These are phyloP conservation scores for Oeneis ivallda DNA, from an alignment of 2,888 invertebrate genomes.

Conservation along the genomic window DNA sequence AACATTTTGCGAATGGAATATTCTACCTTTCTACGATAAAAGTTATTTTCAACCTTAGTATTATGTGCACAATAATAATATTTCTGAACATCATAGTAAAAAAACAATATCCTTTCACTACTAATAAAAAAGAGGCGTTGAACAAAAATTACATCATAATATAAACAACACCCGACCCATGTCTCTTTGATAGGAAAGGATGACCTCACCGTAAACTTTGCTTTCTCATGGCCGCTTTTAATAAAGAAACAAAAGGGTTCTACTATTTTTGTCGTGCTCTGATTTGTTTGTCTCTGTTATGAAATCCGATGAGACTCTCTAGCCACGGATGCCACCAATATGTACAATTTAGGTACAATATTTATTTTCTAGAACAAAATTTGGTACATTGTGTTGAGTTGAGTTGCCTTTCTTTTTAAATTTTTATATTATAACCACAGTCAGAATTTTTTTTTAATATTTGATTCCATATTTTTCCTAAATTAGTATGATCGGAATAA, in stretches of 20 bases:
- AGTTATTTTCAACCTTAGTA: too few relatives aligned
- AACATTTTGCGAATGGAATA: too few relatives aligned
- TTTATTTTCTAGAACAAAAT: constrained; percentile 8
- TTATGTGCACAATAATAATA: too few relatives aligned
- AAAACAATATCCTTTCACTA: not conserved
- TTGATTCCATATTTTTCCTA: not conserved
- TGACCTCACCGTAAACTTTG: constrained; percentile 55
- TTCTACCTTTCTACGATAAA: too few relatives aligned
- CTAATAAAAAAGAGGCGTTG: constrained; percentile 26
- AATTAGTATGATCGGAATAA: too few relatives aligned
- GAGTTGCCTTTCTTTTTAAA: not conserved
- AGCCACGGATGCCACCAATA: constrained; percentile 15
- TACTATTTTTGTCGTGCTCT: constrained; percentile 31
- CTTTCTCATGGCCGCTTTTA: constrained; percentile 54
- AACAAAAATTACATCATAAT: constrained; percentile 37
- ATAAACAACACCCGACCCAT: constrained; percentile 45
- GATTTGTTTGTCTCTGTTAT: constrained; percentile 27
- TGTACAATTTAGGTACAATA: constrained; percentile 9
- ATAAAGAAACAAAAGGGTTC: constrained; percentile 58
- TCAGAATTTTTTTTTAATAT: not conserved
- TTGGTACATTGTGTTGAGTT: not conserved
- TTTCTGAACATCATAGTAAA: too few relatives aligned
- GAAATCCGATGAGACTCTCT: constrained; percentile 21
- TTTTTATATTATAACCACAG: not conserved
- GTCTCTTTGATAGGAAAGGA: constrained; percentile 53